Conservation (phyloP, 2,797 vertebrate species). For the Tragelaphus oryx region DNA sequence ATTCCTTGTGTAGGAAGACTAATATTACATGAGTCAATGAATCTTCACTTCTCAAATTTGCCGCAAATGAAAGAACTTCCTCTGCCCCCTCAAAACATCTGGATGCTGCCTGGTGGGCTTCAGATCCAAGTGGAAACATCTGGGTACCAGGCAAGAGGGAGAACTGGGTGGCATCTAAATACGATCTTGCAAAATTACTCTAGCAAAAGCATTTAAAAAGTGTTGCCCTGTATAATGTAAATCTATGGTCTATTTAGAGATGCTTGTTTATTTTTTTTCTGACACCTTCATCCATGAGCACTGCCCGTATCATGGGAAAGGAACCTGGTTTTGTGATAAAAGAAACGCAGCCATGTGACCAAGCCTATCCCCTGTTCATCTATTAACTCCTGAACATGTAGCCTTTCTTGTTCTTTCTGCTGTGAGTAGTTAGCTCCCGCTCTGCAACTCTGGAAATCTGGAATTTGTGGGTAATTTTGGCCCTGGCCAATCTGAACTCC, state of each 20-base stretch:
- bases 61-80: constrained; percentile 78
- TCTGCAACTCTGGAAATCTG: constrained; percentile 21
- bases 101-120: constrained; percentile 72
- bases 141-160: constrained; percentile 9
- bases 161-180: constrained; percentile 51
- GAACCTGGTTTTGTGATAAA: constrained; percentile 23
- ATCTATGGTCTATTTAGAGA: background rate
- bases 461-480: constrained; percentile 45
- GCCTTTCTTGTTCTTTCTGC: constrained; percentile 43
- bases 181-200: constrained; percentile 50
- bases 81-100: constrained; percentile 80
- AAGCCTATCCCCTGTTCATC: constrained; percentile 40
- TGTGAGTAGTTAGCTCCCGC: background rate
- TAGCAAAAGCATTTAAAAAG: background rate
- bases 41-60: constrained; percentile 71
- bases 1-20: constrained; percentile 77
- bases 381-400: background rate
- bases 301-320: background rate
- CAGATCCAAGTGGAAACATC: constrained; percentile 59
- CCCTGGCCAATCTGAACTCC: background rate
- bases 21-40: constrained; percentile 76
- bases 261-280: background rate
- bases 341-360: background rate
- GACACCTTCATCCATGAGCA: background rate
- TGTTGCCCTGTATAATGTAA: background rate